Conservation (phyloP, 2,888 invertebrate species). For the Acanthococcus lagerstroemiae region DNA sequence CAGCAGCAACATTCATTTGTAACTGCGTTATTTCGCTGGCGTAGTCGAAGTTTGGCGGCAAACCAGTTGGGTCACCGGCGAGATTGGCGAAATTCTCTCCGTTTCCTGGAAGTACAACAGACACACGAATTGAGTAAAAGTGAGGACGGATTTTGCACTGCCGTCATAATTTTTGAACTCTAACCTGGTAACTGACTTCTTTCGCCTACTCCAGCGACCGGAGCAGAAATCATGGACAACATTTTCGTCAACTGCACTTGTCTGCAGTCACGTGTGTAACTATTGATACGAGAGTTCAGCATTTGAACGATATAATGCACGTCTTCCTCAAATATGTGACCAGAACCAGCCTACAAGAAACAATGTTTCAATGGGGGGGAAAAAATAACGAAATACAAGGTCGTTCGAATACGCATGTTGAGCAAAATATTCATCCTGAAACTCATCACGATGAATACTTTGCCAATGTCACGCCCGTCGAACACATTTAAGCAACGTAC, state of each 20-base stretch:
- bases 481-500: no score
- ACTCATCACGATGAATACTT: no score
- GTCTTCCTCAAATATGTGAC: slow-evolving; percentile 91
- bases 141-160: no score
- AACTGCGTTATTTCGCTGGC: neutral
- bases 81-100: neutral
- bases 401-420: no score
- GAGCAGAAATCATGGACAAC: slow-evolving; percentile 12
- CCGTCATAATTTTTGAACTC: neutral
- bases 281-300: slow-evolving; percentile 75
- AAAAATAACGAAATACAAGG: no score
- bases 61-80: no score
- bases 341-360: slow-evolving; percentile 74
- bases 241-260: slow-evolving; percentile 15
- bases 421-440: no score
- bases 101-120: neutral
- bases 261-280: slow-evolving; percentile 55
- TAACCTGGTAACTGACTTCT: neutral
- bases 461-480: no score
- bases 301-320: slow-evolving; percentile 81
- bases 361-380: no score
- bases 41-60: neutral
- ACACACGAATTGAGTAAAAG: no score
- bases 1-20: neutral
- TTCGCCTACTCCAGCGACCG: neutral